Base-by-base conservation (phyloP, 2,797 vertebrate species). In the Steatocranus sp. region DNA sequence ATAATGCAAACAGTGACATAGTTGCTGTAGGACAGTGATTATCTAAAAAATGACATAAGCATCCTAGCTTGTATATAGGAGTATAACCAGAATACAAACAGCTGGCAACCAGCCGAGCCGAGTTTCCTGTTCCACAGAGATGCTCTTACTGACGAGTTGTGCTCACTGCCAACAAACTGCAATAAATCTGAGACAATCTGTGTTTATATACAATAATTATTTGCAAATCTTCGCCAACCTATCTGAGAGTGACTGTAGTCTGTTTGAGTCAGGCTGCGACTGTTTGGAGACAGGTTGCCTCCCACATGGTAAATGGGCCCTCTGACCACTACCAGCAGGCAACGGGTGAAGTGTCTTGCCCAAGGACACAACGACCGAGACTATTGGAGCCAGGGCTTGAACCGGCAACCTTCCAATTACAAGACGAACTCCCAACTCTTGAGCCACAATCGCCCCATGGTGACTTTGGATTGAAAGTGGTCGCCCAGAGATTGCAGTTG, bases 351-450 rank as follows among this genome's bases (percentile, higher is more conserved):
- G 51, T 15, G 51, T 53, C 51, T 53, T 3, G 23, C 23, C 4
- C 7, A 27, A 15, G 51, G 7, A 54, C 23, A 54, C 23, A 1
- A 53, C 3, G 2, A 15, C 23, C 0, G 2, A 54, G 7, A 54
- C 23, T 27, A 23, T 27, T 0, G 0, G 1, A 54, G 51, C 12
- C 3, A 1, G 51, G 11, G 20, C 50, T 51, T 0, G 11, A 54
- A 54, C 51, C 7, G 0, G 7, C 51, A 54, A 54, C 51, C 14
- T 54, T 54, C 51, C 51, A 2, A 27, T 27, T 27, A 0, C 51
- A 54, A 54, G 23, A 27, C 5, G 0, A 54, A 54, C 32, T 12
- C 56, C 32, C 3, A 14, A 34, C 2, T n/a, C 51, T 15, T 27
- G 12, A 54, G 7, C 12, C 51, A 54, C 32, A 36, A 20, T 63